Evolutionary conservation across 2,797 vertebrate species (phyloP), one percentile per base, ranked within the genome.

Genomic region (Apodemus agrarius): DNA sequence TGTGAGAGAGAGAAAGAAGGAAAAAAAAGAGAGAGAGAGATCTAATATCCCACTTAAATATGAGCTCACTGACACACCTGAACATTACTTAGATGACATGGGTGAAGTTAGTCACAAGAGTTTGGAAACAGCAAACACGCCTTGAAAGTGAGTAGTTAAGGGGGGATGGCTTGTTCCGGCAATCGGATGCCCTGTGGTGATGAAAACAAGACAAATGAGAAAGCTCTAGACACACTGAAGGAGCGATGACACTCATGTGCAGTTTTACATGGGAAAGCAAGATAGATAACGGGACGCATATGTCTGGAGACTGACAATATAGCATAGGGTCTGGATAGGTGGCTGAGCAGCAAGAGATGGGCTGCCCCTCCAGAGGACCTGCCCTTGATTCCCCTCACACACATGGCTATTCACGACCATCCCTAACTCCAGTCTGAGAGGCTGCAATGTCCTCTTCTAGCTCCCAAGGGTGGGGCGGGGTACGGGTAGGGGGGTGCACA

Each of bases 191-290:
- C 8, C 12, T 37, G 3, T 24, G 29, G 5, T 14, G 54, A 43
- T 57, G 40, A 61, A 52, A 94, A 67, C 16, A 69, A 76, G 65
- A 83, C 61, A 61, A 52, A 22, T 13, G 1, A 37, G 10, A 80
- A 90, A 21, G 7, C 6, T 91, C 40, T 86, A 31, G 26, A n/a
- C 26, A 10, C 46, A 37, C 10, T 83, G 13, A 91, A 22, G 29
- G 2, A 4, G 22, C 88, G 40, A 76, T 14, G 59, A 46, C 26
- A 6, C 46, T 67, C 34, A n/a, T 16, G 82, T 67, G 34, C 34
- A 9, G 12, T 49, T 19, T 69, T 92, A 87, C 79, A 57, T 79
- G 14, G 90, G 43, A 74, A 88, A 96, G 83, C 54, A 87, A 92
- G 72, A 89, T 57, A 40, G 93, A 94, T 21, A 87, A 46, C 3